Evolutionary conservation across 2,113 vertebrate genomes (phyloP).

Genomic region (Vulpes ferrilata): DNA sequence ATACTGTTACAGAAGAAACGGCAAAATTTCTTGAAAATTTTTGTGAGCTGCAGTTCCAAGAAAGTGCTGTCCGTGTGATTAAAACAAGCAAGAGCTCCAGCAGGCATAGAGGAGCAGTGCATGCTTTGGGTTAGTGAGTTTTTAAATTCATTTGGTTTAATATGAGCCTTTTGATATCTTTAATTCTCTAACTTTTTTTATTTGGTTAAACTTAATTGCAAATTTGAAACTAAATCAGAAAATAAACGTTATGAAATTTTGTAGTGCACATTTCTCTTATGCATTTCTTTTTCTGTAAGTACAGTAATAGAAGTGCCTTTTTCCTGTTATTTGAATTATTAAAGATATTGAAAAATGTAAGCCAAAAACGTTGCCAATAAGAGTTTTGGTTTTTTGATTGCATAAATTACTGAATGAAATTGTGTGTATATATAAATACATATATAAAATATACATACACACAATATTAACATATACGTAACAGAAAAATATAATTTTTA

Average conservation of each 20-base stretch:
- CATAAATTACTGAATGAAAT: slow-evolving; percentile 13
- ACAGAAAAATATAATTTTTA: slow-evolving; percentile 37
- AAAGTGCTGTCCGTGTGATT: slow-evolving; percentile 87
- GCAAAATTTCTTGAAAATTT: slow-evolving; percentile 91
- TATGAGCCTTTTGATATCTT: slow-evolving; percentile 55
- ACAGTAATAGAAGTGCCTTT: slow-evolving; percentile 51
- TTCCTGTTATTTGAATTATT: slow-evolving; percentile 67
- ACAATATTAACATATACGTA: not conserved
- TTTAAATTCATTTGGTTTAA: slow-evolving; percentile 71
- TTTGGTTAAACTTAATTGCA: slow-evolving; percentile 41
- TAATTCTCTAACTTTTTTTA: slow-evolving; percentile 36
- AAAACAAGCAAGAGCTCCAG: slow-evolving; percentile 90
- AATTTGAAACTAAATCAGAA: slow-evolving; percentile 53
- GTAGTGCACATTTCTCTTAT: slow-evolving; percentile 56
- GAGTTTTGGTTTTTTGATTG: not conserved
- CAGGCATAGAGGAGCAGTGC: slow-evolving; percentile 90
- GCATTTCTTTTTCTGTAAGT: slow-evolving; percentile 50
- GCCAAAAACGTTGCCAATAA: slow-evolving; percentile 34
- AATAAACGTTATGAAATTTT: slow-evolving; percentile 58
- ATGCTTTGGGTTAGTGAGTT: slow-evolving; percentile 88
- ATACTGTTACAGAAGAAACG: slow-evolving; percentile 91
- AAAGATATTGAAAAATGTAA: slow-evolving; percentile 61
- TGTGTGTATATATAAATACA: not conserved
- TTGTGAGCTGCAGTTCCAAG: slow-evolving; percentile 91
- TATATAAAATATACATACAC: not conserved